Evolutionary conservation across 2,113 vertebrate genomes (phyloP).

Genomic region (Tragelaphus buxtoni): DNA sequence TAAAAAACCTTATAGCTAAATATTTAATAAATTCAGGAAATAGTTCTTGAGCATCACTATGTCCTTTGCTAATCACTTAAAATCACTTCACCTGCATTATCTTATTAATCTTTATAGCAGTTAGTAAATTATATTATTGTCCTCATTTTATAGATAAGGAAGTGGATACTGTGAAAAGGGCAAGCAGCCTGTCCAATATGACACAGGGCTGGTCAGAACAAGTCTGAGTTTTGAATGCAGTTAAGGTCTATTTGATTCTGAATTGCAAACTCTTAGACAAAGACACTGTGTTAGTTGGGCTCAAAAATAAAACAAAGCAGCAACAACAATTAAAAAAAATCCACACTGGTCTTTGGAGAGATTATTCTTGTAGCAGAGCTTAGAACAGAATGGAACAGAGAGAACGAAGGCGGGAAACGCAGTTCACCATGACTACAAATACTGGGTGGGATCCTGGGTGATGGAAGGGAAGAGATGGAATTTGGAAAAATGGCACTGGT

Average conservation of each 20-base stretch:
- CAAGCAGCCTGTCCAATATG: background rate
- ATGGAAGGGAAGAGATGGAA: background rate
- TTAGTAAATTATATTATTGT: slow-evolving; percentile 16
- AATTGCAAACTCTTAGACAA: background rate
- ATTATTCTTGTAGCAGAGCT: background rate
- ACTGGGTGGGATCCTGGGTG: background rate
- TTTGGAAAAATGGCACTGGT: background rate
- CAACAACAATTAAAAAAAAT: background rate
- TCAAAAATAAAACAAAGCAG: slow-evolving; percentile 13
- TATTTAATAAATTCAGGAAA: slow-evolving; percentile 40
- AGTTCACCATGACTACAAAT: background rate
- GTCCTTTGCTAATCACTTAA: slow-evolving; percentile 4
- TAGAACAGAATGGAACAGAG: background rate
- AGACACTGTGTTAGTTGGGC: background rate
- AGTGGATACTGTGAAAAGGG: slow-evolving; percentile 9
- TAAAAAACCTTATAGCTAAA: slow-evolving; percentile 14
- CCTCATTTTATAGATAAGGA: slow-evolving; percentile 28
- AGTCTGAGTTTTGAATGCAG: slow-evolving; percentile 1
- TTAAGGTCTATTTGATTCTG: background rate
- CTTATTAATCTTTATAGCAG: background rate
- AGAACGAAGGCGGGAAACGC: background rate
- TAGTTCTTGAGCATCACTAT: slow-evolving; percentile 30
- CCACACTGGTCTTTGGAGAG: background rate
- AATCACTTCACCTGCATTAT: background rate
- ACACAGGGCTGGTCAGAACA: background rate